Percentiles rank a stretch among this genome's conserved stretches.
These are phyloP conservation scores for Luehdorfia chinensis DNA, from an alignment of 1,140 invertebrate genomes.

Conservation along the genomic window DNA sequence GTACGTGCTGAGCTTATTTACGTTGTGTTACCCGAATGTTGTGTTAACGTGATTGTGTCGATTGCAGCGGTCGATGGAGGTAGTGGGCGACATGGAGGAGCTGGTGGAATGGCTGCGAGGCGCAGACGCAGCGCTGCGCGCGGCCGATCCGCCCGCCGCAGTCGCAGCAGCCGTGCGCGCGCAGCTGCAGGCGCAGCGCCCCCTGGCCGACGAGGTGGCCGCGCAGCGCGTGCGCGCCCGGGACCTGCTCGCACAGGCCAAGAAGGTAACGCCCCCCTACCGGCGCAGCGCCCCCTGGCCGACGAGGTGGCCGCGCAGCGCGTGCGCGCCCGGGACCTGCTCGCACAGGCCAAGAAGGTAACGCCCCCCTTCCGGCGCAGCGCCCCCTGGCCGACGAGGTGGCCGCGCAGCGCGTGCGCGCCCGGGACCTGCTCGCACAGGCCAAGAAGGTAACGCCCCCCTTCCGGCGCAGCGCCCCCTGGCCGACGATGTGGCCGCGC, in stretches of 20 bases:
- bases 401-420: constrained; percentile 92
- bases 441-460: constrained; percentile 94
- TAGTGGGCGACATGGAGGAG: constrained; percentile 96
- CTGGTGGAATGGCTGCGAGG: constrained; percentile 97
- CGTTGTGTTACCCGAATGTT: too few species aligned
- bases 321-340: constrained; percentile 87
- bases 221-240: constrained; percentile 94
- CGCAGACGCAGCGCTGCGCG: constrained; percentile 89
- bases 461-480: constrained; percentile 95
- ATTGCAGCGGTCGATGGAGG: constrained; percentile 88
- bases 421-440: constrained; percentile 92
- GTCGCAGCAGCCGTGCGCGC: constrained; percentile 93
- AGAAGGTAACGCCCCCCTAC: too few species aligned
- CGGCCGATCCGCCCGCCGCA: constrained; percentile 92
- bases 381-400: constrained; percentile 97
- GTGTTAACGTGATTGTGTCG: too few species aligned
- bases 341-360: not conserved
- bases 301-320: constrained; percentile 97
- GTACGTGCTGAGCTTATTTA: too few species aligned
- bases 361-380: too few species aligned
- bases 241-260: constrained; percentile 94
- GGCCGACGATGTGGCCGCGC: constrained; percentile 96
- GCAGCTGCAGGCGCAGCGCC: constrained; percentile 96
- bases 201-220: constrained; percentile 96
- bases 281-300: constrained; percentile 95